Evolutionary conservation across 2,113 vertebrate species (phyloP), one percentile per base, ranked within the genome.

Genomic region (Nyctibius bracteatus): DNA sequence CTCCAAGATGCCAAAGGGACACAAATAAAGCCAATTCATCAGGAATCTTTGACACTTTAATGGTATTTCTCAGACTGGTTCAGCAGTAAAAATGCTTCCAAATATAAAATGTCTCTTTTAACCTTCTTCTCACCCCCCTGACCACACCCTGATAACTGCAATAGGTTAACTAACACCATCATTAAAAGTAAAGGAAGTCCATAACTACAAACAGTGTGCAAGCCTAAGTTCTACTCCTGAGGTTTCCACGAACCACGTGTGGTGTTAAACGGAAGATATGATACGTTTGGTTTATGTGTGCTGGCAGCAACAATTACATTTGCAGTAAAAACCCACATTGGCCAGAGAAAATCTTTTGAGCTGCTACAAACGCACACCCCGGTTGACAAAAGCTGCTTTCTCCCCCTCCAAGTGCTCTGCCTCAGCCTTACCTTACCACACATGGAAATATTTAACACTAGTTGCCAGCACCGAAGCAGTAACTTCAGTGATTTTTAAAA

Each of bases 361-460:
- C 65, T 74, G 88, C 90, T 71, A n/a, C 37, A 80, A 73, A 89
- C 1, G 10, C 55, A 43, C 4, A 44, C 35, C n/a, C 8, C 30
- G 39, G 49, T 21, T 54, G 47, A 94, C 83, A 94, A 86, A 96
- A 88, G 88, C 47, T 66, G 72, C 89, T 71, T 92, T 86, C 74
- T 78, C 23, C 39, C 27, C 11, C 55, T 33, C 47, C 2, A 35
- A 91, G 61, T 2, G 33, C 12, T 46, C 39, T 75, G 90, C 49
- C 81, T 72, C 74, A 66, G 62, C 47, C 79, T 35, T 41, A 20
- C 47, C 79, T 35, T 41, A 20, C 18, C 30, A 68, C 83, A 72
- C 58, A 17, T 46, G 86, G 86, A 68, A 94, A 35, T 22, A 68
- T 21, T 75, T 28, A 65, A 44, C 52, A 8, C 17, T 3, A 28